These are phyloP conservation scores for Ondatra zibethicus DNA, from an alignment of 2,113 vertebrate species.

Conservation along the genomic window DNA sequence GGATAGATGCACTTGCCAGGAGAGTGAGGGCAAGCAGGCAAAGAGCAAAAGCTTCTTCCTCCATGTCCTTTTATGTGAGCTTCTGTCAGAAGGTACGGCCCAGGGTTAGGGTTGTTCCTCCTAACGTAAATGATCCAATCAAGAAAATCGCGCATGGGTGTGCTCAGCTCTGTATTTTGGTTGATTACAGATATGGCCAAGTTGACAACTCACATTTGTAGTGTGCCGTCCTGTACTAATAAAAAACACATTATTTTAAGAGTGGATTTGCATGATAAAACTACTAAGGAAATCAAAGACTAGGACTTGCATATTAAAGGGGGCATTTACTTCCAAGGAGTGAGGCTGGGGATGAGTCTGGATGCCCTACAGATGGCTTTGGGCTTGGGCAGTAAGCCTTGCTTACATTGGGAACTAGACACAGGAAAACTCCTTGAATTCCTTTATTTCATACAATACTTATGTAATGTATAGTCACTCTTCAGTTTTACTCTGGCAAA, in stretches of 20 bases:
- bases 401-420: neutral
- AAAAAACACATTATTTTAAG: neutral
- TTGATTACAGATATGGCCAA: neutral
- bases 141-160: neutral
- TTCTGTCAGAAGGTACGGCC: neutral
- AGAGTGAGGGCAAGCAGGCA: neutral
- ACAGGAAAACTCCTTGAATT: neutral
- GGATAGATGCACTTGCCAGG: neutral
- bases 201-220: neutral
- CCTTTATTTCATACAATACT: neutral
- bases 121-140: neutral
- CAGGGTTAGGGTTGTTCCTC: neutral
- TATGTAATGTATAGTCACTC: neutral
- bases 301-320: neutral
- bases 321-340: neutral
- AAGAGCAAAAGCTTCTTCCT: neutral
- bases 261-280: neutral
- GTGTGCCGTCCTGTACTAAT: neutral
- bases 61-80: neutral
- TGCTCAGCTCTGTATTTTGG: neutral
- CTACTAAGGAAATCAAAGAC: neutral
- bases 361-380: neutral
- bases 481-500: neutral
- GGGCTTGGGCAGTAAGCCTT: accelerated
- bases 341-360: neutral